Evolutionary conservation across 2,113 vertebrate genomes (phyloP), one percentile per base, ranked within the genome.

Genomic region (Ictidomys tridecemlineatus): DNA sequence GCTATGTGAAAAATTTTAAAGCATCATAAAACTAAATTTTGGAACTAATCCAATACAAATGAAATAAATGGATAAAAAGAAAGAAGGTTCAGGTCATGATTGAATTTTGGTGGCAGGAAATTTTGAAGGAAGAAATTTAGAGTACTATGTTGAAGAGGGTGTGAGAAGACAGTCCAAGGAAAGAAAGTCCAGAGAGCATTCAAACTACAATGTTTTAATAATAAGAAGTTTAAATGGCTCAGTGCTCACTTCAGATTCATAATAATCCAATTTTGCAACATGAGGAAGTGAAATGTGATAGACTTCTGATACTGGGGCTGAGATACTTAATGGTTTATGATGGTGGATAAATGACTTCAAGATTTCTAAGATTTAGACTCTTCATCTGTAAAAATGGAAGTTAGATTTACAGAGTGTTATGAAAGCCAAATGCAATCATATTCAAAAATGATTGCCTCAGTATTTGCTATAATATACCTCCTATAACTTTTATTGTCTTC

Each of bases 111-210:
- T 73, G 14, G 18, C 30, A 85, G 93, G 51, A 88, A 78, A 86
- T 93, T 94, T 95, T 93, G 74, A 95, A 94, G 92, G 63, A 93
- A 85, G 61, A 91, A 93, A 91, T 94, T 94, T 83, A 95, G 24
- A 72, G 80, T 20, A 93, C 63, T 82, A 76, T 56, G 1, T 69
- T 89, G 73, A 85, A 14, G 16, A 16, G 24, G 1, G 1, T 78
- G 34, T 14, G 39, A 80, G 13, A 39, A 89, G 24, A 85, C 17
- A 93, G 12, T 82, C 39, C 69, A 9, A 67, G 39, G 37, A 77
- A 94, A 94, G 37, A 86, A 79, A 69, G 37, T 86, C 30, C 26
- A 89, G 39, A 84, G 78, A 89, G 45, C 93, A 26, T 67, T 93
- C 79, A 87, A 92, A 86, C 10, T 39, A 7, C 30, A 69, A 30